These are phyloP conservation scores for Ancistrus triradiatus DNA, from an alignment of 2,113 vertebrate species.

Conservation along the genomic window DNA sequence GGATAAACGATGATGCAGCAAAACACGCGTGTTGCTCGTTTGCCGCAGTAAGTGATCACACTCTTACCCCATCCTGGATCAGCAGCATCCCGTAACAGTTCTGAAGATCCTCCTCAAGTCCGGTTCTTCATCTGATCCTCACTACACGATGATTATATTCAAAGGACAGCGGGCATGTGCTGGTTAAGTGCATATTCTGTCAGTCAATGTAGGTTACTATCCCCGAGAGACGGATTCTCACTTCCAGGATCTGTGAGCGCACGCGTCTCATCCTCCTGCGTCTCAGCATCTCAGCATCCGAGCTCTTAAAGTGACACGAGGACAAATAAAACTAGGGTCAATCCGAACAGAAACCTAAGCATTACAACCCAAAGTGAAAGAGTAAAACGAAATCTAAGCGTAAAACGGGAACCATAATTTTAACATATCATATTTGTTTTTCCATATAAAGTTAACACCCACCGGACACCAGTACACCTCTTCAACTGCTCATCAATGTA, in stretches of 20 bases:
- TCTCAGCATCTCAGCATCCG: neutral
- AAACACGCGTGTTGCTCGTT: neutral
- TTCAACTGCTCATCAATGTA: too few relatives aligned
- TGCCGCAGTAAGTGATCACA: slow-evolving; percentile 26
- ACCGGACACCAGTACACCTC: too few relatives aligned
- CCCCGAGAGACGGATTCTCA: neutral
- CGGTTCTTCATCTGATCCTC: neutral
- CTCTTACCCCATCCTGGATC: slow-evolving; percentile 16
- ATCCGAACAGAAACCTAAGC: neutral
- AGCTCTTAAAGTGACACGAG: slow-evolving; percentile 5
- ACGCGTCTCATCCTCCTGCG: neutral
- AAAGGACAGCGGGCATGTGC: neutral
- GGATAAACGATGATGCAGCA: neutral
- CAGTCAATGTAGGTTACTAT: neutral
- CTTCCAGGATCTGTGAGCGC: too few relatives aligned
- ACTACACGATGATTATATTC: slow-evolving; percentile 12
- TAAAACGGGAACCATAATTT: too few relatives aligned
- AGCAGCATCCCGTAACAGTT: neutral
- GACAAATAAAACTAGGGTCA: neutral
- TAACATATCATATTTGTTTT: too few relatives aligned
- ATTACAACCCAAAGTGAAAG: too few relatives aligned
- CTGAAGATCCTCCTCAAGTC: neutral
- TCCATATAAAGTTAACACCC: too few relatives aligned
- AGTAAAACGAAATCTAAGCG: too few relatives aligned
- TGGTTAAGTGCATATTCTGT: neutral